Evolutionary conservation across 2,797 vertebrate genomes (phyloP).

Genomic region (Pseudochirops corinnae): DNA sequence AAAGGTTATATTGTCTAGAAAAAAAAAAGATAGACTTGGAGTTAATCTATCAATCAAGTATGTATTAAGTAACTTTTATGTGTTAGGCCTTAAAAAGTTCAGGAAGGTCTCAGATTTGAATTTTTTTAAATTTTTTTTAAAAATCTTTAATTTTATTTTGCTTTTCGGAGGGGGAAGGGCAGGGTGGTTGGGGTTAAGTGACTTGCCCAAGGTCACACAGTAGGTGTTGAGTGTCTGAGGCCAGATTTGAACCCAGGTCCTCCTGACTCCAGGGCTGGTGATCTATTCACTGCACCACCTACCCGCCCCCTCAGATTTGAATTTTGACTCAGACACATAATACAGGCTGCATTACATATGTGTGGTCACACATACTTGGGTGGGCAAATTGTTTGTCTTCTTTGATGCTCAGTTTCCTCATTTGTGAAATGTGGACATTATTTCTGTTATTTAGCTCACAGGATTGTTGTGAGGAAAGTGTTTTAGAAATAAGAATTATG

Average conservation of each 20-base stretch:
- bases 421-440: neutral
- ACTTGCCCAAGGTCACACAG: too few relatives aligned
- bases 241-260: too few relatives aligned
- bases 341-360: neutral
- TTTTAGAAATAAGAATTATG: neutral
- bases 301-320: neutral
- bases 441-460: neutral
- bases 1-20: neutral
- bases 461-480: neutral
- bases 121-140: neutral
- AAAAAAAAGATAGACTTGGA: neutral
- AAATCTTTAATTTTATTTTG: too few relatives aligned
- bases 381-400: neutral
- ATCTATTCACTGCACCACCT: too few relatives aligned
- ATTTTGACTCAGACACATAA: neutral
- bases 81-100: neutral
- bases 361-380: neutral
- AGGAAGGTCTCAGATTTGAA: neutral
- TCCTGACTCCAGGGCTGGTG: too few relatives aligned
- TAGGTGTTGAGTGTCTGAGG: too few relatives aligned
- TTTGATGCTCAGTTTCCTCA: neutral
- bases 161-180: too few relatives aligned
- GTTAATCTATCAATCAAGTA: neutral
- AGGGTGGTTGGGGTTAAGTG: too few relatives aligned
- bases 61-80: neutral